Evolutionary conservation across 2,113 vertebrate genomes (phyloP).

Genomic region (Eudyptes chrysolophus): DNA sequence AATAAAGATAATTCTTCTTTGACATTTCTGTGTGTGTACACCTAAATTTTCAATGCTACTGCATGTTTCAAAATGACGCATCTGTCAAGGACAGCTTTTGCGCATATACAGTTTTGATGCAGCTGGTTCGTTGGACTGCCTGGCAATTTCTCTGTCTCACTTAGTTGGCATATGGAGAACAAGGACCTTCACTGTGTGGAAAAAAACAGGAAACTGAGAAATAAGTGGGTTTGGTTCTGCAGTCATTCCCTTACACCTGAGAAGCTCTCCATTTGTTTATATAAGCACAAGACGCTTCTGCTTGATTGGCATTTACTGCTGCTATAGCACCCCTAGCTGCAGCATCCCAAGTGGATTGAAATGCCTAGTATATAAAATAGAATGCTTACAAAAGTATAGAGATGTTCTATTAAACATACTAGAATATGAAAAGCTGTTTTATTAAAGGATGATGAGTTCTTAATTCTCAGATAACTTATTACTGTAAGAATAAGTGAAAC

Average conservation of each 20-base stretch:
- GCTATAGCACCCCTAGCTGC: not conserved
- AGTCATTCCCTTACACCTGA: not conserved
- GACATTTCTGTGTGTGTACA: not conserved
- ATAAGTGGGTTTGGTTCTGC: not conserved
- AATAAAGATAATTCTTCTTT: not conserved
- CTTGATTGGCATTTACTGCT: not conserved
- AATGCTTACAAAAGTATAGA: not conserved
- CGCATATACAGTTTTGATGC: not conserved
- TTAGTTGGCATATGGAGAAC: not conserved
- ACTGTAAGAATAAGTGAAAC: not conserved
- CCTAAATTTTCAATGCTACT: not conserved
- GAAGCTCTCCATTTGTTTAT: not conserved
- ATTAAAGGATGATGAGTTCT: not conserved
- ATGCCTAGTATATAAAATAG: not conserved
- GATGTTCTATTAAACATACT: not conserved
- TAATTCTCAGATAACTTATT: not conserved
- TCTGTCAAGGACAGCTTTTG: not conserved
- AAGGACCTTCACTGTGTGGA: not conserved
- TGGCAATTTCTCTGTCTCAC: not conserved
- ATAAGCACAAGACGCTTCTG: not conserved
- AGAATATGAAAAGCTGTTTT: not conserved
- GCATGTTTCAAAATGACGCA: not conserved
- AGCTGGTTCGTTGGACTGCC: not conserved
- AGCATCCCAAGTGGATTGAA: not conserved
- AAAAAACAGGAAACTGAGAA: not conserved